These are phyloP conservation scores for Stichopus chloronotus DNA, from an alignment of 35 echinoderm and acorn worm genomes.

Conservation along the genomic window DNA sequence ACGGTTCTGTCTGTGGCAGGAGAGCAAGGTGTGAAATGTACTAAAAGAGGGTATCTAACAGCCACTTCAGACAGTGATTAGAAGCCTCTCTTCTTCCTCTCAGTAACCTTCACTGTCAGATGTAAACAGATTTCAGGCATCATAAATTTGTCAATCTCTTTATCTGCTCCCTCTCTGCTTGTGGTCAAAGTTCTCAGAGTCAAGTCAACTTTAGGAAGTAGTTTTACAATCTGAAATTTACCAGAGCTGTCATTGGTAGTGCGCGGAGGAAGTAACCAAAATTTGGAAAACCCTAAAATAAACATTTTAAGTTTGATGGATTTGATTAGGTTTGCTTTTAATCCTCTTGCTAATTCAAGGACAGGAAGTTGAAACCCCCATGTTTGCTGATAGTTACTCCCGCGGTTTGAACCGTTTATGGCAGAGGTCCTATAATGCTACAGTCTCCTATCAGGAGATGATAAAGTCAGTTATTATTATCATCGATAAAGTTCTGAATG, in stretches of 20 bases:
- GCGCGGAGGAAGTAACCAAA: constrained; percentile 22
- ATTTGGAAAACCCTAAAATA: constrained; percentile 30
- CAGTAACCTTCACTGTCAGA: constrained; percentile 22
- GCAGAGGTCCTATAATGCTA: too few relatives aligned
- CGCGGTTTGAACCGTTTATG: neutral
- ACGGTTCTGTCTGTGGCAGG: neutral
- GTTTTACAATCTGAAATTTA: constrained; percentile 7
- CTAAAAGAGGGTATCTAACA: neutral
- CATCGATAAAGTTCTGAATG: too few relatives aligned
- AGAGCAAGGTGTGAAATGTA: neutral
- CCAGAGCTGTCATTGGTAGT: constrained; percentile 13
- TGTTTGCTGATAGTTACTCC: neutral
- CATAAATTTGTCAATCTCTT: constrained; percentile 48
- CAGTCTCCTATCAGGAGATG: too few relatives aligned
- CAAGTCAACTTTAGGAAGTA: constrained; percentile 30
- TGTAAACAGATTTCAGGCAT: constrained; percentile 10
- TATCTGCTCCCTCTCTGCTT: constrained; percentile 3
- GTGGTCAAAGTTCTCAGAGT: constrained; percentile 16
- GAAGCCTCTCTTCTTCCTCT: neutral
- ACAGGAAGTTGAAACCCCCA: constrained; percentile 35
- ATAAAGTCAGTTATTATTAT: too few relatives aligned
- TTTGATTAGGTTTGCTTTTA: constrained; percentile 35
- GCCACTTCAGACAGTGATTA: neutral
- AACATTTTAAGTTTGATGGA: constrained; percentile 41
- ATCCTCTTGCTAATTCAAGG: constrained; percentile 37